A percentile compares a stretch with the other conserved stretches of the same genome.
These are phyloP conservation scores for Pseudonaja textilis DNA, from an alignment of 2,113 vertebrate species.

Conservation along the genomic window DNA sequence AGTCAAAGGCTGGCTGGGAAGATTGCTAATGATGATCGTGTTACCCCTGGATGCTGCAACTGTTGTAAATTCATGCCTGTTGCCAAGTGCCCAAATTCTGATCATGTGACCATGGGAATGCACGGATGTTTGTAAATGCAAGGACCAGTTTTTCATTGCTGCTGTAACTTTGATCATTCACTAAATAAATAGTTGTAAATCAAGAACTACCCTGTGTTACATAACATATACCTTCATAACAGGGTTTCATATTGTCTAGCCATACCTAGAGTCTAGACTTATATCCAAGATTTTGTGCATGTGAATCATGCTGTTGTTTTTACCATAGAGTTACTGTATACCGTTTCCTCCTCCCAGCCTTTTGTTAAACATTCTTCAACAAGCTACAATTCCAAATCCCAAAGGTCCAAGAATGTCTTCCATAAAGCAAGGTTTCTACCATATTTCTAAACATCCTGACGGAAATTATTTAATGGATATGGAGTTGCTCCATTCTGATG, in stretches of 20 bases:
- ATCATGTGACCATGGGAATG: neutral
- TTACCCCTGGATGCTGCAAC: neutral
- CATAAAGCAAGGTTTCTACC: neutral
- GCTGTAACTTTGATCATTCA: neutral
- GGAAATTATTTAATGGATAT: neutral
- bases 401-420: neutral
- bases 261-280: neutral
- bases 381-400: neutral
- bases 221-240: neutral
- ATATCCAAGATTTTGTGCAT: neutral
- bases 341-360: neutral
- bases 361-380: neutral
- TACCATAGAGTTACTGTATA: neutral
- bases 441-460: neutral
- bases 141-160: neutral
- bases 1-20: neutral
- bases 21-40: neutral
- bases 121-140: neutral
- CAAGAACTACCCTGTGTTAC: neutral
- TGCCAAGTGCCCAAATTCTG: neutral
- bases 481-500: neutral
- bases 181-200: neutral
- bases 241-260: neutral
- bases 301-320: neutral
- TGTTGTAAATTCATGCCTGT: neutral